Base-by-base conservation (phyloP, 2,888 invertebrate species). In the Geotrupes spiniger region DNA sequence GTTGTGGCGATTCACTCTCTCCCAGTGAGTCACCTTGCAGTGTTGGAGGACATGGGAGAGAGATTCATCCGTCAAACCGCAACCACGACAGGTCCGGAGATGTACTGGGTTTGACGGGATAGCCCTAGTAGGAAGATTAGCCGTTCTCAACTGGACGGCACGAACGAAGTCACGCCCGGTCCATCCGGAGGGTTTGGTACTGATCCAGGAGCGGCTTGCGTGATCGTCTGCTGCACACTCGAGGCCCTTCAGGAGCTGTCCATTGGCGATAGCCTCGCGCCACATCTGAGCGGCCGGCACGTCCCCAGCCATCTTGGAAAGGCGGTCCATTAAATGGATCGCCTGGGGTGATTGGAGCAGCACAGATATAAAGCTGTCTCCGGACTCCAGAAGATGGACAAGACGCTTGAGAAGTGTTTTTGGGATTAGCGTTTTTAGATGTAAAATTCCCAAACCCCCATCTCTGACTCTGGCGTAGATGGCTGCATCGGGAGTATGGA, bases 361-460 rank as follows among this genome's bases (percentile, higher is more conserved):
- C 10, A 17, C 16, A 2, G n/a, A 5, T 6, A 17, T 27, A 9
- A 25, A 5, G 9, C 25, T 8, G 16, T 36, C 36, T 10, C 16
- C 38, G 12, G 33, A 2, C 25, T 42, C 3, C 14, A 4, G 25
- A 1, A 51, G 45, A 1, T 44, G 36, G 0, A 12, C n/a, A 26
- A 60, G 1, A 1, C 62, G 10, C 1, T 40, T 11, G 0, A 53
- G 33, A 6, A 49, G 53, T 36, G 48, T 45, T 1, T 40, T 9
- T 0, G 63, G 62, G 11, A 60, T 52, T 1, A 37, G 4, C 1
- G 9, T 9, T 1, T 58, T 27, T 2, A 63, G 47, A 16, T 60
- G 48, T 16, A 48, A 36, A 1, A 66, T 36, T 3, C 64, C 64
- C 11, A 64, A 51, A 1, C 61, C 62, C 1, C 63, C 64, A 21